These are phyloP conservation scores for Drepanosiphum platanoidis DNA, from an alignment of 2,888 invertebrate species.

Conservation along the genomic window DNA sequence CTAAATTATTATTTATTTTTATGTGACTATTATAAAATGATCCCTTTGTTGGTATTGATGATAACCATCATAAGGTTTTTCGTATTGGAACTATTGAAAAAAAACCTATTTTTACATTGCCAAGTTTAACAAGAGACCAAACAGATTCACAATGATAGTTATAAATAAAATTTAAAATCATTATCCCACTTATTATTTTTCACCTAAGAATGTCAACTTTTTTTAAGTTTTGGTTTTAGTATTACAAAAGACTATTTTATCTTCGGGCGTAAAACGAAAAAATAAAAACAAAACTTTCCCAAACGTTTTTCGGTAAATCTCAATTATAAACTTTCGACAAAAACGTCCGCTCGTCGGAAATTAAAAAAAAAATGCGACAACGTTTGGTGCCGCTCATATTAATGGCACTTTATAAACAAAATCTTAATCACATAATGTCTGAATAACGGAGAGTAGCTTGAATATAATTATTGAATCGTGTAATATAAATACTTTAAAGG, in stretches of 20 bases:
- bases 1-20: too few species aligned
- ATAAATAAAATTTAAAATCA: not conserved
- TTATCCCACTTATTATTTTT: not conserved
- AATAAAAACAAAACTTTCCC: slow-evolving; percentile 5
- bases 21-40: too few species aligned
- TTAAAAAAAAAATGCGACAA: not conserved
- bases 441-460: not conserved
- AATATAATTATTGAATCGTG: not conserved
- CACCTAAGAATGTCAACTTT: not conserved
- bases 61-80: too few species aligned
- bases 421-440: not conserved
- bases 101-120: too few species aligned
- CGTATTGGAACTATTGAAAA: too few species aligned
- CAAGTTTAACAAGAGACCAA: too few species aligned
- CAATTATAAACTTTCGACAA: slow-evolving; percentile 33
- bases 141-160: too few species aligned
- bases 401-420: slow-evolving; percentile 10
- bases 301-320: slow-evolving; percentile 26
- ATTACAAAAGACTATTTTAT: slow-evolving; percentile 10
- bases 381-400: not conserved
- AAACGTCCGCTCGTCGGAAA: slow-evolving; percentile 2
- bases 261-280: not conserved
- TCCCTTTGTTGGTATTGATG: too few species aligned
- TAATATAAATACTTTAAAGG: too few species aligned
- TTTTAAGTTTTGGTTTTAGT: not conserved